Evolutionary conservation across 2,797 vertebrate species (phyloP).

Genomic region (Bradypodion ventrale): DNA sequence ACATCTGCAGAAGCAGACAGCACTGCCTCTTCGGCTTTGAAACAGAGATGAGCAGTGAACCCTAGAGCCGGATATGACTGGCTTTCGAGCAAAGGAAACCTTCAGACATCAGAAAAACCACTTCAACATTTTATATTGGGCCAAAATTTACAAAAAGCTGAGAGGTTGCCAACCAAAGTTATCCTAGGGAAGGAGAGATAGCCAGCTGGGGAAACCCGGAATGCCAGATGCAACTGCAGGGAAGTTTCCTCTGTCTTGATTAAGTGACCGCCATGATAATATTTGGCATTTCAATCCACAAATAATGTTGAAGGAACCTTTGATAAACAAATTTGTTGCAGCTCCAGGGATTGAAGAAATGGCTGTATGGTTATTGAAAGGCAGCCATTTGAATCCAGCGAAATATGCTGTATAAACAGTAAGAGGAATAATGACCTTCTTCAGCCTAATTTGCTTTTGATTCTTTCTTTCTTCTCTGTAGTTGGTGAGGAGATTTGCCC

Average conservation of each 20-base stretch:
- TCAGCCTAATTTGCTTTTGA: neutral
- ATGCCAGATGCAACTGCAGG: too few relatives aligned
- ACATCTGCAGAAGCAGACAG: too few relatives aligned
- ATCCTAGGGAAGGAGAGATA: neutral
- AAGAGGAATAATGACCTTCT: conserved; percentile 16
- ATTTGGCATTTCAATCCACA: too few relatives aligned
- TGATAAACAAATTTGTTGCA: neutral
- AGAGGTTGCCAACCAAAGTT: neutral
- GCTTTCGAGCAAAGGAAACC: neutral
- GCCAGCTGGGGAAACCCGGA: neutral
- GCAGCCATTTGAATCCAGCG: neutral
- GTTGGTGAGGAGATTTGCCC: conserved; percentile 26
- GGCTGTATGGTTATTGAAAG: neutral
- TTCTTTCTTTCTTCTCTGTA: neutral
- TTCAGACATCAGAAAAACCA: neutral
- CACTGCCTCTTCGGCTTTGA: too few relatives aligned
- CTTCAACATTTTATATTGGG: neutral
- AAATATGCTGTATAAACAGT: neutral
- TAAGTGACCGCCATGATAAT: too few relatives aligned
- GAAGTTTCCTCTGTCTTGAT: too few relatives aligned
- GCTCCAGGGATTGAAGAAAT: neutral
- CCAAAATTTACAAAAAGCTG: neutral
- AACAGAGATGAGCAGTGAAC: too few relatives aligned
- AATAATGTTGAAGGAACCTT: neutral
- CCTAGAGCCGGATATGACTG: too few relatives aligned